Evolutionary conservation across 2,888 invertebrate genomes (phyloP), one percentile per base, ranked within the genome.

Genomic region (Teleogryllus oceanicus): DNA sequence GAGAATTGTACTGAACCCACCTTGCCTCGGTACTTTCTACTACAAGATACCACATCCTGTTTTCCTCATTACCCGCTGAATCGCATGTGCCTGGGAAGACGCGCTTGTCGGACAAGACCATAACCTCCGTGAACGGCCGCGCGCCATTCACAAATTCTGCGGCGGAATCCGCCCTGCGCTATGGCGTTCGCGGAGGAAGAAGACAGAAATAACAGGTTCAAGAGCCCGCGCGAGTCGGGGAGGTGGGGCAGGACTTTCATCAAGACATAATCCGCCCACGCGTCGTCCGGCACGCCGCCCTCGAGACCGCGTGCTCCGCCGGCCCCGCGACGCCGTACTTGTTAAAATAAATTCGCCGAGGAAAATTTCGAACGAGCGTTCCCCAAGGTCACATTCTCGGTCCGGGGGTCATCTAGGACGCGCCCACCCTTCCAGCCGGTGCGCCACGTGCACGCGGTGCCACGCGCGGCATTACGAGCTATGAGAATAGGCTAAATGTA

Each of bases 241-340:
- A 62, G 62, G 62, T 18, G 62, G 62, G 13, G 62, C 62, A 13
- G 16, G 62, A 62, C 62, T 62, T 62, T 62, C 62, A 62, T 62
- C 62, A 62, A 62, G 62, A 62, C 62, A 62, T 62, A 62, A 62
- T 62, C 62, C 62, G n/a, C 62, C 62, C 62, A 62, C 62, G 18
- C 62, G 18, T 2, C 62, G 18, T 3, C 18, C 62, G 2, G 13
- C 62, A 62, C 2, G 12, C 62, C 18, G 62, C 62, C 18, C 62
- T 62, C 62, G 18, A 62, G 24, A 24, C 24, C 24, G 24, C 24
- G 24, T 24, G 24, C 24, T 24, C 3, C 24, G 24, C 2, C 24
- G 24, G 24, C 2, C 37, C 62, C 5, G 62, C 62, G 13, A 62
- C 62, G 62, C 62, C n/a, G 11, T 62, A 62, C 62, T 62, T 62